Percentiles rank a stretch among this genome's conserved stretches.
Evolutionary conservation across 1,140 invertebrate genomes (phyloP).

Genomic region (Gryllus bimaculatus): DNA sequence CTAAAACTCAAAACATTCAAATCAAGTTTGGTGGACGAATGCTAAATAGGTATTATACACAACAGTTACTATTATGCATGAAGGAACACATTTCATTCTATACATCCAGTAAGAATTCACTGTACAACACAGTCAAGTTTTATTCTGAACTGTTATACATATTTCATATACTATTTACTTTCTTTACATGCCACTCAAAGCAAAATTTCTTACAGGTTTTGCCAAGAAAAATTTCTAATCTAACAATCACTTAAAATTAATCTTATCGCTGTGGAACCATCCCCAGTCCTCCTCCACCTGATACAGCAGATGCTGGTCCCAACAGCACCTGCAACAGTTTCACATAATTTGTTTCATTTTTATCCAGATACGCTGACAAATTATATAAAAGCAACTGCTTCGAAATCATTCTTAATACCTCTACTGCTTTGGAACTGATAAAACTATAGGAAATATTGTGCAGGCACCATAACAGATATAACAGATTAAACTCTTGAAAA

Average conservation of each 20-base stretch:
- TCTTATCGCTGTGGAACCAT: conserved; percentile 43
- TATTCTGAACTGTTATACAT: neutral
- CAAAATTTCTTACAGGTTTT: neutral
- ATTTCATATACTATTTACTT: neutral
- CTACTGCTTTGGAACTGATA: too few species aligned
- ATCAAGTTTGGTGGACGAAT: too few species aligned
- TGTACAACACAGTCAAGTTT: neutral
- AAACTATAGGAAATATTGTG: too few species aligned
- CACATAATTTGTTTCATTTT: neutral
- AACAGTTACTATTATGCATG: too few species aligned
- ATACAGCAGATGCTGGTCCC: conserved; percentile 42
- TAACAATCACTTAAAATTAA: conserved; percentile 23
- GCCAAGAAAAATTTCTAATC: neutral
- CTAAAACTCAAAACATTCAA: too few species aligned
- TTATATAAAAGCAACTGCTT: neutral
- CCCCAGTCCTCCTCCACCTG: conserved; percentile 32
- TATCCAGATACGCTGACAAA: neutral
- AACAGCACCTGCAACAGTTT: conserved; percentile 39
- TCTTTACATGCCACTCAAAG: neutral
- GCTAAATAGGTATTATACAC: too few species aligned
- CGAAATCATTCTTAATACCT: neutral
- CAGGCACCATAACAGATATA: too few species aligned
- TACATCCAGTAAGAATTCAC: neutral
- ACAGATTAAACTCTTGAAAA: too few species aligned
- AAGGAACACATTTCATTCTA: too few species aligned